Evolutionary conservation across 2,888 invertebrate genomes (phyloP).

Genomic region (Cryptus viduatorius): DNA sequence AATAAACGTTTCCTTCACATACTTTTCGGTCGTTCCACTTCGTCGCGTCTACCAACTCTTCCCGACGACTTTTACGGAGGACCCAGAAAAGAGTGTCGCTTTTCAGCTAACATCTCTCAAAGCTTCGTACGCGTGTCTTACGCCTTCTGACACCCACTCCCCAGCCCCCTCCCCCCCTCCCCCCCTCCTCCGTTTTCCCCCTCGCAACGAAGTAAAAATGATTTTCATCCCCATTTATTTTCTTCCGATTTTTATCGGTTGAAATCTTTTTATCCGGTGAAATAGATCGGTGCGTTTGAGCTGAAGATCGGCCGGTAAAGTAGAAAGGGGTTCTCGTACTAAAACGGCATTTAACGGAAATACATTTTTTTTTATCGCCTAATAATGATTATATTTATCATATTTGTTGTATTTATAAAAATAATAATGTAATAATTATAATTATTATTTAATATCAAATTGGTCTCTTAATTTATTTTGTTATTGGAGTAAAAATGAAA

Average conservation of each 20-base stretch:
- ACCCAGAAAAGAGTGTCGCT: constrained; percentile 40
- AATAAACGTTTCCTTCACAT: constrained; percentile 74
- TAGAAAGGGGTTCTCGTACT: too few relatives aligned
- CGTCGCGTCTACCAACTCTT: constrained; percentile 29
- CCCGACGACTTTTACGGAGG: constrained; percentile 19
- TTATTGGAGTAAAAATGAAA: too few relatives aligned
- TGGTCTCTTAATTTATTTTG: too few relatives aligned
- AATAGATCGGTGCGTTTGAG: neutral
- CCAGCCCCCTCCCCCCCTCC: neutral
- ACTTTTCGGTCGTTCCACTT: constrained; percentile 56
- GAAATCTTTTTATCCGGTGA: constrained; percentile 28
- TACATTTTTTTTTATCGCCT: too few relatives aligned
- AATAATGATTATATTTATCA: too few relatives aligned
- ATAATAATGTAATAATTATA: too few relatives aligned
- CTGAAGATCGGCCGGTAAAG: too few relatives aligned
- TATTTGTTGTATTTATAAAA: too few relatives aligned
- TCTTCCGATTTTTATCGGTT: constrained; percentile 40
- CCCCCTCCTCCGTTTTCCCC: neutral
- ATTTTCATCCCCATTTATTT: constrained; percentile 46
- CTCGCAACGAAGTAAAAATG: constrained; percentile 48
- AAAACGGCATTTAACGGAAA: too few relatives aligned
- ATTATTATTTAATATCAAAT: too few relatives aligned
- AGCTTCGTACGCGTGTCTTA: constrained; percentile 63
- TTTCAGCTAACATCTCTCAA: constrained; percentile 42
- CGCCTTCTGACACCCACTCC: too few relatives aligned